phyloP scores from a whole-genome alignment of 2,113 vertebrate genomes.

The Chiloscyllium plagiosum region DNA sequence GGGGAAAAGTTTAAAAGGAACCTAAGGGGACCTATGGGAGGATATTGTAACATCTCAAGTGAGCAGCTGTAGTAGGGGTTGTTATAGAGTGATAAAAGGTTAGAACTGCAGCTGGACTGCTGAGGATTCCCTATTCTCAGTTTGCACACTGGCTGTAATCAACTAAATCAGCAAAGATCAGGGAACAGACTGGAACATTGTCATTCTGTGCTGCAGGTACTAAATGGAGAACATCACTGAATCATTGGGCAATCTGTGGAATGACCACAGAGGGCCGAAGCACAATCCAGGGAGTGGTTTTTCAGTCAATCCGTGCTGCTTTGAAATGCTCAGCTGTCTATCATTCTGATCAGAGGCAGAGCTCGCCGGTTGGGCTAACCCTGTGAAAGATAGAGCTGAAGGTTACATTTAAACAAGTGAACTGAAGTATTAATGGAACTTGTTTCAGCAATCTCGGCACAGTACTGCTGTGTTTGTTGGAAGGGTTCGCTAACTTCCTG shows the following conservation, averaged over 20 bases:
- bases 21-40: no score
- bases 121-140: no score
- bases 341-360: background rate
- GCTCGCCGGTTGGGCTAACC: background rate
- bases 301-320: background rate
- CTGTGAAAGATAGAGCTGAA: background rate
- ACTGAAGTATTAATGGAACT: conserved; percentile 19
- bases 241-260: background rate
- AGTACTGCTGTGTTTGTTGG: background rate
- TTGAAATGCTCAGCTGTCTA: background rate
- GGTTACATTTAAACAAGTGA: conserved; percentile 19
- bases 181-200: background rate
- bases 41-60: background rate
- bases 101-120: background rate
- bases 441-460: background rate
- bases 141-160: background rate
- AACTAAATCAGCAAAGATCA: background rate
- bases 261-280: no score
- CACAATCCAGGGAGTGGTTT: background rate
- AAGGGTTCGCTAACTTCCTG: background rate
- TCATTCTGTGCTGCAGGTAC: background rate
- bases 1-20: no score
- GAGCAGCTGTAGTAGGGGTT: background rate
- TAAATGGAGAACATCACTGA: background rate
- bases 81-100: background rate